Evolutionary conservation across 2,113 vertebrate genomes (phyloP).

Genomic region (Pollimyrus isidori): DNA sequence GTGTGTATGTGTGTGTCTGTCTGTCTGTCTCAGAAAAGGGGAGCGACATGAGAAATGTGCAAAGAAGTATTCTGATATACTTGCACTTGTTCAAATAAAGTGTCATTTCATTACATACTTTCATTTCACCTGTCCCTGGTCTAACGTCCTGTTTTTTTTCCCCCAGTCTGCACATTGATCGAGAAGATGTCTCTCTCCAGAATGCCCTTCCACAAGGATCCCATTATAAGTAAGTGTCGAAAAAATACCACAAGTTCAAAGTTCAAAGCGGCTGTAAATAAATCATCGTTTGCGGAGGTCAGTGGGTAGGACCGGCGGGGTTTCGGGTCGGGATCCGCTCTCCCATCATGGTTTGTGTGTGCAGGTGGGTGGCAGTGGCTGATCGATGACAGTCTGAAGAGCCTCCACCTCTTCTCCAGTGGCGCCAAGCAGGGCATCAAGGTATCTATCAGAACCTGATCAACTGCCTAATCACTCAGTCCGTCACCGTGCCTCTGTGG

Average conservation of each 20-base stretch:
- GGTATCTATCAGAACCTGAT: slow-evolving; percentile 50
- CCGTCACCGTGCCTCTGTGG: not conserved
- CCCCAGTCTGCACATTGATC: slow-evolving; percentile 77
- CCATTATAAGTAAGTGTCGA: slow-evolving; percentile 65
- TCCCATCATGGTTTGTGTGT: not conserved
- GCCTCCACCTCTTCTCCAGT: slow-evolving; percentile 66
- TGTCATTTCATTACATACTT: not conserved
- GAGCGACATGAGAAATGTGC: not conserved
- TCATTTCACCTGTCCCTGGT: not conserved
- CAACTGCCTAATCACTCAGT: not conserved
- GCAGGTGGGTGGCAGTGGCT: slow-evolving; percentile 83
- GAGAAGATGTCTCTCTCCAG: slow-evolving; percentile 83
- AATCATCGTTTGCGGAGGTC: not conserved
- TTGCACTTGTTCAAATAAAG: not conserved
- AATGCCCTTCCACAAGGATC: slow-evolving; percentile 75
- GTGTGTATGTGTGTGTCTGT: not conserved
- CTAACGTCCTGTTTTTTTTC: slow-evolving; percentile 23
- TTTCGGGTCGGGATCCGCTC: not conserved
- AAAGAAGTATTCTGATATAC: not conserved
- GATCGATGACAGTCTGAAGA: slow-evolving; percentile 77
- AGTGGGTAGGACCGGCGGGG: not conserved
- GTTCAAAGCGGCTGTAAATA: not conserved
- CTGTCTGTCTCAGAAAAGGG: not conserved
- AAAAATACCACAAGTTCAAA: not conserved
- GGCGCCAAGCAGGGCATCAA: slow-evolving; percentile 61